phyloP scores from a whole-genome alignment of 2,113 vertebrate genomes.

The Tragulus kanchil region DNA sequence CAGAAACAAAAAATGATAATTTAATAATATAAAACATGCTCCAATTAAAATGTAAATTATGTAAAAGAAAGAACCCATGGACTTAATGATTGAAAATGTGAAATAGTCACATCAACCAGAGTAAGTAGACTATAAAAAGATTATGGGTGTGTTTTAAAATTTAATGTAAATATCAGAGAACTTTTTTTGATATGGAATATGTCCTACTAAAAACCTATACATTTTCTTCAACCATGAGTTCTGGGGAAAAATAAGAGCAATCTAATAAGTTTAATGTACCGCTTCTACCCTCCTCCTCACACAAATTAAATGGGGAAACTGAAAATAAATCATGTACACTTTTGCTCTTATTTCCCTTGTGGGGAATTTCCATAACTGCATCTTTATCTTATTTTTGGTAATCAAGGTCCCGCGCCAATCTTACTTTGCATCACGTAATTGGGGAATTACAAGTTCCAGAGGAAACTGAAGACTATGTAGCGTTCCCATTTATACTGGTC shows the following conservation, averaged over 20 bases:
- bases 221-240: neutral
- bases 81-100: neutral
- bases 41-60: constrained; percentile 16
- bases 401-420: neutral
- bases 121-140: neutral
- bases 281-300: neutral
- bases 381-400: neutral
- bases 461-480: neutral
- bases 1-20: neutral
- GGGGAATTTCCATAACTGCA: neutral
- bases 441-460: neutral
- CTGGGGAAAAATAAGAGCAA: neutral
- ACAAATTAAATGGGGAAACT: neutral
- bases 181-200: neutral
- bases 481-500: neutral
- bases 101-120: neutral
- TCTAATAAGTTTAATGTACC: neutral
- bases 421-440: neutral
- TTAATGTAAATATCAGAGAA: neutral
- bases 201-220: neutral
- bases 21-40: neutral
- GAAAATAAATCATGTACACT: constrained; percentile 9
- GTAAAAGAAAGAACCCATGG: neutral
- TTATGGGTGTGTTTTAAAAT: neutral
- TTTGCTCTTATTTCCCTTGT: neutral